Evolutionary conservation across 2,113 vertebrate species (phyloP), one percentile per base, ranked within the genome.

Genomic region (Polyodon spathula): DNA sequence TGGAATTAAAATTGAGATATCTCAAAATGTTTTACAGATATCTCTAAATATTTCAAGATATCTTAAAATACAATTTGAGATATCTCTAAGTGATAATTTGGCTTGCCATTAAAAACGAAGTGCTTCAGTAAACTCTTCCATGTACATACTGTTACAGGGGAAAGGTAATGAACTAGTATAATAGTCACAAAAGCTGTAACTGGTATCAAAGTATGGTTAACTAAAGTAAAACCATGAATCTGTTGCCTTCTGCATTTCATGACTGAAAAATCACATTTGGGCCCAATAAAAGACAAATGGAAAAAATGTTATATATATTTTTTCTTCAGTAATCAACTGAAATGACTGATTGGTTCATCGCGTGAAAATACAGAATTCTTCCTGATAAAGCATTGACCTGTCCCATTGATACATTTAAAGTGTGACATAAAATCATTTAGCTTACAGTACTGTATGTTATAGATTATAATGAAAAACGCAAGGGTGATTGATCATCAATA

Each of bases 281-380:
- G 62, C 73, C 73, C 77, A 82, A 79, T 83, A 82, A 84, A 88
- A 85, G 81, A 85, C 82, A 85, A 86, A 86, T 79, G 76, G 76
- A 85, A 89, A 84, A 27, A 73, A 63, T 71, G 66, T 71, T 77
- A 83, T 81, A 62, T 75, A 82, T 82, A 90, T 87, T 81, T 61
- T 73, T 81, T 78, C 72, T 58, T 81, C 78, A 74, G 66, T 81
- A 68, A 63, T 78, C 78, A 70, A 81, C 68, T 70, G 54, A 70
- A 85, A 84, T 85, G 81, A 90, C 74, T 82, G 84, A 84, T 75
- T 76, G 15, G 78, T 81, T 86, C 72, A 85, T 81, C 80, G 85
- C 71, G 76, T 70, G 76, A 77, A 84, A 86, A 73, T 87, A 81
- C 60, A 84, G 71, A 84, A 78, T 82, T 82, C 84, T 82, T 73